Base-by-base conservation (phyloP, 2,888 invertebrate species). In the Agrochola lota region DNA sequence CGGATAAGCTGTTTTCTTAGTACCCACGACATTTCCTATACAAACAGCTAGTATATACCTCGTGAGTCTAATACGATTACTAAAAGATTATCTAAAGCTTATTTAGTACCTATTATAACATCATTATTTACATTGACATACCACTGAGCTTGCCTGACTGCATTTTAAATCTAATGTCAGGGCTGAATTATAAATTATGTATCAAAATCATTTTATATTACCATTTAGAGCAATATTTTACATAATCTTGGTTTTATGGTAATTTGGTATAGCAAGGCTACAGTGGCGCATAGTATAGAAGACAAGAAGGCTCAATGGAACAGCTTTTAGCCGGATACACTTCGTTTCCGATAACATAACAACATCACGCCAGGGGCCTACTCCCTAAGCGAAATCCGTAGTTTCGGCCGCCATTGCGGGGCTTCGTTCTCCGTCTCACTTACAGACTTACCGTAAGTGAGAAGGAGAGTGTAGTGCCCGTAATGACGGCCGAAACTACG, bases 181-280 rank as follows among this genome's bases (percentile, higher is more conserved):
- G 87, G 82, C n/a, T 69, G 40, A 12, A 63, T 49, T n/a, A 46
- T 23, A 76, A 64, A 71, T 74, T 57, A 71, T 70, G 68, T 64
- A 86, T 81, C 52, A 73, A 79, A 83, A 66, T 63, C 68, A 74
- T 78, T 72, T 87, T 26, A 52, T 82, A 46, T 66, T 85, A 79
- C 71, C 79, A 87, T 85, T 85, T 82, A 73, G 88, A 86, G 85
- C 83, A 88, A 88, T 83, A 81, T 76, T 80, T 85, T 80, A 40
- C 73, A 70, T 86, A 82, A 82, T 86, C 23, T 69, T 43, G 60
- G 46, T 70, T 72, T 81, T 72, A 86, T 87, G 87, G 1, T 82
- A 87, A 87, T 85, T 57, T 64, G 67, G 59, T 79, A 17, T 40
- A 30, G 49, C n/a, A 63, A 69, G 74, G 66, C n/a, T 74, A 15